Conservation (phyloP, 2,113 vertebrate species). For the pig (Sus scrofa) region DNA sequence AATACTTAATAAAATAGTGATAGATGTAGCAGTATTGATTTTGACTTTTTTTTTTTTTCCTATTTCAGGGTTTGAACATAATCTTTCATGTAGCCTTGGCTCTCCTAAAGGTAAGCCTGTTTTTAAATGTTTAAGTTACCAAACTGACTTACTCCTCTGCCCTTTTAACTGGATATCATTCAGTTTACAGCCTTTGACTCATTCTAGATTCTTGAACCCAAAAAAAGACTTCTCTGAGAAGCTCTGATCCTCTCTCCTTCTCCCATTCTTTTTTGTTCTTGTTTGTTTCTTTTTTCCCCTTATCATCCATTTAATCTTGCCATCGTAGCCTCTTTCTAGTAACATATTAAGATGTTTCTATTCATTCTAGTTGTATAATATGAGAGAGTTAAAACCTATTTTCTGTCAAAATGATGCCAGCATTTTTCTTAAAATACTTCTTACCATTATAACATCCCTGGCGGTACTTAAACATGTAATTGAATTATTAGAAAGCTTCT, state of each 20-base stretch:
- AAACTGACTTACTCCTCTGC: neutral
- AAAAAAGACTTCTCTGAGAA: neutral
- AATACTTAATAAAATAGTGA: constrained; percentile 42
- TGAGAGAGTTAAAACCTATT: constrained; percentile 46
- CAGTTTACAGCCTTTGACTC: neutral
- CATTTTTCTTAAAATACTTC: constrained; percentile 70
- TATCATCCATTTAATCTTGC: constrained; percentile 32
- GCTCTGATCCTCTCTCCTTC: neutral
- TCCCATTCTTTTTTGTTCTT: neutral
- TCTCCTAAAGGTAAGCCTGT: constrained; percentile 95
- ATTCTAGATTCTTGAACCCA: neutral
- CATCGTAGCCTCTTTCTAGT: neutral
- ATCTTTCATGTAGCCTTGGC: constrained; percentile 99
- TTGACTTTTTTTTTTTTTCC: constrained; percentile 70
- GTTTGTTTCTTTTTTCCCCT: constrained; percentile 1
- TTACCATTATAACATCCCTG: constrained; percentile 20
- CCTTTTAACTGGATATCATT: neutral
- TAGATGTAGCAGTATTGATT: neutral
- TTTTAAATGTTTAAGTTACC: constrained; percentile 48
- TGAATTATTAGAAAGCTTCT: constrained; percentile 68
- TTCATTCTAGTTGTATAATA: neutral
- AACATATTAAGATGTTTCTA: constrained; percentile 26
- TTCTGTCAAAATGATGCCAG: constrained; percentile 67
- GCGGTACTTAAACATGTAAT: constrained; percentile 66
- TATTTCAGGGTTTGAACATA: constrained; percentile 95